phyloP scores from a whole-genome alignment of 37 sponge, comb jelly and placozoan species.

The Amphimedon queenslandica region DNA sequence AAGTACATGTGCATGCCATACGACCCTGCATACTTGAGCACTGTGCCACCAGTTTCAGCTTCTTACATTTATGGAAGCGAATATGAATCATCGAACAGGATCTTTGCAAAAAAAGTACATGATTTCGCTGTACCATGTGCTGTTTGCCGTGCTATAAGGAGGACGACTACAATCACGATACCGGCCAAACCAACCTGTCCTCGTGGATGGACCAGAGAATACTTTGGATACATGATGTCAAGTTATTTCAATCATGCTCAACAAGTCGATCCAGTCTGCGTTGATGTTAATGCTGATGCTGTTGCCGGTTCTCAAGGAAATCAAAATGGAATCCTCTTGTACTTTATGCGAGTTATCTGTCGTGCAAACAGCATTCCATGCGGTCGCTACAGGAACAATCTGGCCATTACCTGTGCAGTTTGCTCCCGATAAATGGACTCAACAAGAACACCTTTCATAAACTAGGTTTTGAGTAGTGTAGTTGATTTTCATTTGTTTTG shows the following conservation, averaged over 20 bases:
- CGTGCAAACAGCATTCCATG: constrained; percentile 41
- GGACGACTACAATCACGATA: constrained; percentile 23
- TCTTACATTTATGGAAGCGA: constrained; percentile 32
- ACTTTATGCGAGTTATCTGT: constrained; percentile 37
- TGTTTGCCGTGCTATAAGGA: constrained; percentile 33
- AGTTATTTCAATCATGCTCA: background rate
- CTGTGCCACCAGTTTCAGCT: constrained; percentile 20
- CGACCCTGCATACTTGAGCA: constrained; percentile 19
- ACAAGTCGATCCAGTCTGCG: constrained; percentile 32
- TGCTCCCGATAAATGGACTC: too few relatives aligned
- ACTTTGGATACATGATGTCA: constrained; percentile 51
- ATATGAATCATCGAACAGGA: constrained; percentile 12
- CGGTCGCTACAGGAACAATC: constrained; percentile 28
- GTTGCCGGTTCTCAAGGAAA: constrained; percentile 24
- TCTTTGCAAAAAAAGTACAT: background rate
- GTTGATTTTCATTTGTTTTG: too few relatives aligned
- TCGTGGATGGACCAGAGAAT: constrained; percentile 43
- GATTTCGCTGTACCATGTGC: constrained; percentile 43
- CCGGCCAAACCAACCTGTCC: constrained; percentile 41
- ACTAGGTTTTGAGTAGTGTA: too few relatives aligned
- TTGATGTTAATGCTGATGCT: constrained; percentile 39
- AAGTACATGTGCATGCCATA: constrained; percentile 34
- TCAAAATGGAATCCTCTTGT: constrained; percentile 34
- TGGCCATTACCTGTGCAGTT: constrained; percentile 56
- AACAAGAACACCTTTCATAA: too few relatives aligned